A percentile compares a stretch with the other conserved stretches of the same genome.
Conservation (phyloP, 2,888 invertebrate species). For the Pterostichus madidus region DNA sequence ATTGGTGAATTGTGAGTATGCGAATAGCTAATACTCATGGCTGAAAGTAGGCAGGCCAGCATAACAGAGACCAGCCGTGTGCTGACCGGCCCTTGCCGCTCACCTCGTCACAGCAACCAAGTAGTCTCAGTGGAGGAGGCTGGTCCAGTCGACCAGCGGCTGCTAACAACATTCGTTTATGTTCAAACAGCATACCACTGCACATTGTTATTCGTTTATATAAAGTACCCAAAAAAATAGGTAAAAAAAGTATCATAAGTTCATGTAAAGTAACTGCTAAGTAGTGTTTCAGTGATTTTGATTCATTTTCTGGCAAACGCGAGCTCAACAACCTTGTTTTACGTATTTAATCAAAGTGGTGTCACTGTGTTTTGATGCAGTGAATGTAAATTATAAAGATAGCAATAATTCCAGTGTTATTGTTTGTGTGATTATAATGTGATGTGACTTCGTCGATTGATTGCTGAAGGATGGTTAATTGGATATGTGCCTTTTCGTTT, state of each 20-base stretch:
- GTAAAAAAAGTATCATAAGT: background rate
- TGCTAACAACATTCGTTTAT: constrained; percentile 19
- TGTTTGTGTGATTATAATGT: constrained; percentile 32
- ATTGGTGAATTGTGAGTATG: constrained; percentile 10
- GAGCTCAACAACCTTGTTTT: constrained; percentile 48
- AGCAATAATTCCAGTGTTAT: constrained; percentile 10
- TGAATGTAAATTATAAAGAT: constrained; percentile 4
- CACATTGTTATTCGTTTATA: constrained; percentile 34
- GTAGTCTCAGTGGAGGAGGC: constrained; percentile 43
- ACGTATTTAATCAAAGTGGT: constrained; percentile 39
- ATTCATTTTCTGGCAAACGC: constrained; percentile 9
- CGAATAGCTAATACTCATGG: constrained; percentile 41
- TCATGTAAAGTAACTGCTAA: background rate
- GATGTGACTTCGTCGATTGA: constrained; percentile 6
- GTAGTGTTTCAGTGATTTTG: constrained; percentile 13
- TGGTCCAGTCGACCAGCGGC: constrained; percentile 36
- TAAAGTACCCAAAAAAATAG: constrained; percentile 17
- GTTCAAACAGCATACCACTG: constrained; percentile 25
- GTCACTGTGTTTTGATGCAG: constrained; percentile 34
- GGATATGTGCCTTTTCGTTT: constrained; percentile 1
- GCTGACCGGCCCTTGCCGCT: background rate
- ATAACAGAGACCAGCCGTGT: constrained; percentile 25
- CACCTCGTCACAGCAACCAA: constrained; percentile 3
- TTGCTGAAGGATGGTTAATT: constrained; percentile 11
- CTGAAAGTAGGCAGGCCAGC: constrained; percentile 47